Evolutionary conservation across 1,140 invertebrate species (phyloP), one percentile per base, ranked within the genome.

Genomic region (Macrocentrus cingulum): DNA sequence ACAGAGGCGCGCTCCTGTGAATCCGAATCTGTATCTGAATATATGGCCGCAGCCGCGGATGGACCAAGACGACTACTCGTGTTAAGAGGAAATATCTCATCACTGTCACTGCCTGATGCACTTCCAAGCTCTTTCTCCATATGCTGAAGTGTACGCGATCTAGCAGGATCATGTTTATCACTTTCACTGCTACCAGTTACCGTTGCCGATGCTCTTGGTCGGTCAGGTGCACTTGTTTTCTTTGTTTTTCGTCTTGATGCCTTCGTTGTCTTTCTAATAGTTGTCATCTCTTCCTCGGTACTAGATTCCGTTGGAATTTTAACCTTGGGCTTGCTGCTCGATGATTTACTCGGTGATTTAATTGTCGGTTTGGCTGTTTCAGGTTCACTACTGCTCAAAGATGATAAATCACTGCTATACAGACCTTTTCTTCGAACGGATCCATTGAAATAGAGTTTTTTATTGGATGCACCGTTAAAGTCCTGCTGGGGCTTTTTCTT

Each of bases 391-490:
- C 85, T 80, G 56, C 81, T 82, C 23, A 81, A 83, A 66, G 87
- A 88, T 1, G 87, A 88, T 18, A 87, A 62, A 32, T 86, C 85
- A 70, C 86, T 88, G 7, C 77, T 81, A 59, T 87, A 88, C 41
- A 88, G 75, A 62, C 82, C 85, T 65, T 86, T 84, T 59, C 86
- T 83, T 60, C 82, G 81, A 15, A 84, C 80, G 16, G 87, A 85
- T 36, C 90, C 90, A 71, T 92, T 92, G 15, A 90, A 85, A 71
- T 91, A 91, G 50, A 87, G 74, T 66, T 86, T 86, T 66, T 88
- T 90, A 66, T 83, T 86, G 2, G 86, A 82, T 23, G 88, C 77
- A 29, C 88, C 88, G 72, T 90, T 90, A 36, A 85, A 80, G 68
- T 90, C 87, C 20, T 82, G 81, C 37, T 76, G 74, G 1, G 67